Conservation (phyloP, 2,797 vertebrate species). For the Epinephelus coioides region DNA sequence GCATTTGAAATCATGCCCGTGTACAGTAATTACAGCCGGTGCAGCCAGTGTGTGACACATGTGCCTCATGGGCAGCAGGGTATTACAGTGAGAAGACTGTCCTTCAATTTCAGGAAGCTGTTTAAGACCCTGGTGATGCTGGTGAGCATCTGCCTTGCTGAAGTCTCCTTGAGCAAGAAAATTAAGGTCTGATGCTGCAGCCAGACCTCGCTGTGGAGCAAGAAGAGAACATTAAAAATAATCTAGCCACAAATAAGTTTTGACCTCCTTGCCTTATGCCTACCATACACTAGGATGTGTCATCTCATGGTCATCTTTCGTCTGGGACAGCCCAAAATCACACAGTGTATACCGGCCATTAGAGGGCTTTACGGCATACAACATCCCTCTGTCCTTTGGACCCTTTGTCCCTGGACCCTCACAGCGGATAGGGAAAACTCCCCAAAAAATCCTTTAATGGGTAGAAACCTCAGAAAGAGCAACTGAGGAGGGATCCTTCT, state of each 20-base stretch:
- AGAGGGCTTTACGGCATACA: too few species aligned
- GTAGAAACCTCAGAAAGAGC: too few species aligned
- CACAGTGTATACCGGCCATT: too few species aligned
- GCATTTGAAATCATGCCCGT: conserved; percentile 23
- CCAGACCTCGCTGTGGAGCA: conserved; percentile 13
- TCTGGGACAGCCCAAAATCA: too few species aligned
- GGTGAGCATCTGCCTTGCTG: conserved; percentile 46
- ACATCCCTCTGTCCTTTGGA: too few species aligned
- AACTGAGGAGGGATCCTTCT: too few species aligned
- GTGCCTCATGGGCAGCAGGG: conserved; percentile 37
- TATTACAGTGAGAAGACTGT: conserved; percentile 28
- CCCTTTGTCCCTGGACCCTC: too few species aligned
- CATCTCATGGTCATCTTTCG: too few species aligned
- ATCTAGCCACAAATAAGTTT: conserved; percentile 13
- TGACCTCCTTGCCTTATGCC: background rate
- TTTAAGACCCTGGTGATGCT: conserved; percentile 27
- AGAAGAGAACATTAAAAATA: conserved; percentile 27
- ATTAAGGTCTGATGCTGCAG: conserved; percentile 27
- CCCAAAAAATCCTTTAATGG: too few species aligned
- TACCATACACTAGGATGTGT: too few species aligned
- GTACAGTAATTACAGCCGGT: conserved; percentile 44
- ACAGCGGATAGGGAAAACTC: too few species aligned
- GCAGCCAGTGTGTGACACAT: conserved; percentile 49
- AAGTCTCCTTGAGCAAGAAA: conserved; percentile 55
- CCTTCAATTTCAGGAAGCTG: conserved; percentile 40